Evolutionary conservation across 53 echinoderm and acorn worm species (phyloP).

Genomic region (Holothuria leucospilota): DNA sequence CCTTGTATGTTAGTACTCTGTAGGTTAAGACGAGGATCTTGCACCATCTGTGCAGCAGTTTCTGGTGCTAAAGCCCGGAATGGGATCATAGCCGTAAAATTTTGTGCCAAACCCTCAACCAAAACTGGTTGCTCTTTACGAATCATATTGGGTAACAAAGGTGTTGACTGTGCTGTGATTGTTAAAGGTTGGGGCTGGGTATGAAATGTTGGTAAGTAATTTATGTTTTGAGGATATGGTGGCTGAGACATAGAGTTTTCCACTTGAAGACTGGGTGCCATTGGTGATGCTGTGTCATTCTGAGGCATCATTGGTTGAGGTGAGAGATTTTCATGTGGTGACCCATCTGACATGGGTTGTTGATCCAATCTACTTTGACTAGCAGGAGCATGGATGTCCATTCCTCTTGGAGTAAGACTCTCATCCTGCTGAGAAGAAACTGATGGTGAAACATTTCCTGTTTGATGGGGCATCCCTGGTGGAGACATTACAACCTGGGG

Average conservation of each 20-base stretch:
- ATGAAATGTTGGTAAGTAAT: conserved; percentile 29
- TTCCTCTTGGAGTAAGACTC: background rate
- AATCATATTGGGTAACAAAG: conserved; percentile 37
- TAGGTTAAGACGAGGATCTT: conserved; percentile 32
- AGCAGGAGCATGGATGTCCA: background rate
- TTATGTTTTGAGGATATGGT: conserved; percentile 25
- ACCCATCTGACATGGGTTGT: background rate
- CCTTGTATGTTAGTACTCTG: conserved; percentile 6
- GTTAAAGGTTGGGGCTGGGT: conserved; percentile 40
- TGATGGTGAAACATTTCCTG: background rate
- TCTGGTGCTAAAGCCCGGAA: conserved; percentile 30
- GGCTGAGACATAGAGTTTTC: conserved; percentile 23
- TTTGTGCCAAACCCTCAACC: conserved; percentile 5
- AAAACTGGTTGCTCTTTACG: conserved; percentile 32
- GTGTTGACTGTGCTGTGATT: conserved; percentile 12
- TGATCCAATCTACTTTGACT: background rate
- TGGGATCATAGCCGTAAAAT: conserved; percentile 31
- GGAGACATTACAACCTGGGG: background rate
- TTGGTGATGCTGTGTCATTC: conserved; percentile 14
- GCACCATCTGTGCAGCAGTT: conserved; percentile 41
- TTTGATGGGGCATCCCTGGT: conserved; percentile 6
- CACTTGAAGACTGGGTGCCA: conserved; percentile 27
- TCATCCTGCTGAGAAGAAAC: conserved; percentile 17
- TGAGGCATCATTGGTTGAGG: conserved; percentile 33
- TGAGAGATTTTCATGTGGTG: conserved; percentile 14